Evolutionary conservation across 2,888 invertebrate genomes (phyloP), one percentile per base, ranked within the genome.

Genomic region (Aelia acuminata): DNA sequence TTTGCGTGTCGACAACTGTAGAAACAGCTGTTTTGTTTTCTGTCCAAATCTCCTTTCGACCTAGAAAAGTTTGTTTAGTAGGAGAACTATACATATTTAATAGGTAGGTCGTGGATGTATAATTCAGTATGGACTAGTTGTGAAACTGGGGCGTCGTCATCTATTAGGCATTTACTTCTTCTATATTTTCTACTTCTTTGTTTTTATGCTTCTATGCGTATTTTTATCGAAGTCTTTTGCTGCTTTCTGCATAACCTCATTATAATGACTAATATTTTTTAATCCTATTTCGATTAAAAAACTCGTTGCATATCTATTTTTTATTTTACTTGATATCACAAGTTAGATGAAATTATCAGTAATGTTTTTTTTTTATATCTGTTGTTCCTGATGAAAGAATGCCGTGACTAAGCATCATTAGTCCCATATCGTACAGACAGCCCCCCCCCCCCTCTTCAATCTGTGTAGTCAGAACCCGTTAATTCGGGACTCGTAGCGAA

Each of bases 21-120:
- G n/a, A n/a, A n/a, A n/a, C 35, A 35, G 31, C 15, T 31, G 15
- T 70, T 70, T 70, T 70, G 31, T 70, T 70, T 70, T 70, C 63
- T 35, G 20, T 18, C 20, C 63, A 35, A 70, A 70, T 47, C 80
- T 7, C 5, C n/a, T 13, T 1, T n/a, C n/a, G 43, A 22, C 80
- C 80, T 15, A 80, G 80, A 80, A 80, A 80, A 70, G 63, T 47
- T 80, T 39, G 43, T n/a, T 80, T n/a, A 80, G 80, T 11, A 47
- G 43, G 43, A n/a, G 80, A 80, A 80, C 2, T 11, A 80, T 80
- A n/a, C n/a, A 80, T 80, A 80, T 80, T 80, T 80, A 39, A 80
- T 80, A n/a, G 43, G n/a, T n/a, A 43, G 80, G 80, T 80, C 43
- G 80, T 2, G 5, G 43, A 43, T 80, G 80, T n/a, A 80, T 80